Evolutionary conservation across 2,113 vertebrate species (phyloP).

Genomic region (Halichoeres trimaculatus): DNA sequence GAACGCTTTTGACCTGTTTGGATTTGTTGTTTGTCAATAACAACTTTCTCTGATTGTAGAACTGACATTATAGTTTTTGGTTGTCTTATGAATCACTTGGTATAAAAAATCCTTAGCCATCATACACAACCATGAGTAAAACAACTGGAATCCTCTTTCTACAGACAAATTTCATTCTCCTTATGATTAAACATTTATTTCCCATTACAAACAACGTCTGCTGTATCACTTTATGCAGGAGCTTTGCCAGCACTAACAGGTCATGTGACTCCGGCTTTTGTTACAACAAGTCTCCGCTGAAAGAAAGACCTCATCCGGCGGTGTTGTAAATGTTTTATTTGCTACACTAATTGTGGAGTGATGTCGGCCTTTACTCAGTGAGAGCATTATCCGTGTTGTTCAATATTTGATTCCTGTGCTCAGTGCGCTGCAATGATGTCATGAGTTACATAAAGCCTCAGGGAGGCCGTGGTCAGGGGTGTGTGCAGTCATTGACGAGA

Average conservation of each 20-base stretch:
- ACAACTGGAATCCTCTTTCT: background rate
- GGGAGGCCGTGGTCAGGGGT: conserved; percentile 14
- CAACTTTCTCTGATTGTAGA: background rate
- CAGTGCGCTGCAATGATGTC: conserved; percentile 46
- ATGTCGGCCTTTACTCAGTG: conserved; percentile 31
- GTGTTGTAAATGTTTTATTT: conserved; percentile 59
- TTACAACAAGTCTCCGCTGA: background rate
- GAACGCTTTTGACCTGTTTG: too few relatives aligned
- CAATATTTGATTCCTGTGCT: conserved; percentile 72
- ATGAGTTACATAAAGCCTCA: conserved; percentile 53
- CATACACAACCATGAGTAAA: too few relatives aligned
- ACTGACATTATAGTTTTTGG: background rate
- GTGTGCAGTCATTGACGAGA: background rate
- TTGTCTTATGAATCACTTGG: background rate
- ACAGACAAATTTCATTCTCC: too few relatives aligned
- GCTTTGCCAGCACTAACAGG: conserved; percentile 5
- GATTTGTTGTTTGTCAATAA: background rate
- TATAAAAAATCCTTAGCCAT: background rate
- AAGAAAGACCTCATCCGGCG: conserved; percentile 5
- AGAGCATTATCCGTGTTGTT: conserved; percentile 43
- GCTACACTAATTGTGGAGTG: conserved; percentile 25
- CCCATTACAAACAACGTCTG: conserved; percentile 28
- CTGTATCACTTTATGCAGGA: conserved; percentile 30
- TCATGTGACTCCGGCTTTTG: conserved; percentile 24
- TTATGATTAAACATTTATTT: background rate